Conservation (phyloP, 2,888 invertebrate genomes). For the Luperina nickerlii region DNA sequence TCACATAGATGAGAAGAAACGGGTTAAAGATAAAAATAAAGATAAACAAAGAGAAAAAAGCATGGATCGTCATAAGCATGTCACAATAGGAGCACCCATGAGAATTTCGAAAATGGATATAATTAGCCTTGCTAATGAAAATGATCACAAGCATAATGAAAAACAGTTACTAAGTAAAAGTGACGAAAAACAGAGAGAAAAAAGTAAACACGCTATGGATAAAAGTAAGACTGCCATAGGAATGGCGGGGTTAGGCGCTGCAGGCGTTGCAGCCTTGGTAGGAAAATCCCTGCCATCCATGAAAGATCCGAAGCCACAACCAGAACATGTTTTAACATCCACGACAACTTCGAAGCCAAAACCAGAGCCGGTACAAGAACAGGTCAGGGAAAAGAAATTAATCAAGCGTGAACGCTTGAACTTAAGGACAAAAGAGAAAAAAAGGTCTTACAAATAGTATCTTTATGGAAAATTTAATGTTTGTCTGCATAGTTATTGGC, state of each 20-base stretch:
- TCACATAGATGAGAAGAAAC: neutral
- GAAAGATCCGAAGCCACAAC: neutral
- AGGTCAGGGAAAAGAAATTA: neutral
- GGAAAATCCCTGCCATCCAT: neutral
- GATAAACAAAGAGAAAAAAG: neutral
- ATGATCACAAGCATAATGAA: neutral
- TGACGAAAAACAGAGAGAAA: neutral
- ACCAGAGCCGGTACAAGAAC: neutral
- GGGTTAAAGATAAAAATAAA: slow-evolving; percentile 1
- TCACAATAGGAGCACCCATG: neutral
- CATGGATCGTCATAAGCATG: neutral
- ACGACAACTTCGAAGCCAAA: neutral
- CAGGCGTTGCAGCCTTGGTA: neutral
- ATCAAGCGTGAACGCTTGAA: slow-evolving; percentile 1
- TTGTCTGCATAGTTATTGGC: neutral
- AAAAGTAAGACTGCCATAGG: neutral
- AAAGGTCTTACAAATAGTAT: slow-evolving; percentile 34
- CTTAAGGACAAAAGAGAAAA: neutral
- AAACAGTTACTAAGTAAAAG: neutral
- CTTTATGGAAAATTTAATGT: neutral
- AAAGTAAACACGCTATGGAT: neutral
- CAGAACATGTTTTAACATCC: too few species aligned
- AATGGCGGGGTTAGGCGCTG: neutral
- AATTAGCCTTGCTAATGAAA: neutral
- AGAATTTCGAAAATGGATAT: neutral